These are phyloP conservation scores for Junco hyemalis DNA, from an alignment of 2,113 vertebrate genomes.

Conservation along the genomic window DNA sequence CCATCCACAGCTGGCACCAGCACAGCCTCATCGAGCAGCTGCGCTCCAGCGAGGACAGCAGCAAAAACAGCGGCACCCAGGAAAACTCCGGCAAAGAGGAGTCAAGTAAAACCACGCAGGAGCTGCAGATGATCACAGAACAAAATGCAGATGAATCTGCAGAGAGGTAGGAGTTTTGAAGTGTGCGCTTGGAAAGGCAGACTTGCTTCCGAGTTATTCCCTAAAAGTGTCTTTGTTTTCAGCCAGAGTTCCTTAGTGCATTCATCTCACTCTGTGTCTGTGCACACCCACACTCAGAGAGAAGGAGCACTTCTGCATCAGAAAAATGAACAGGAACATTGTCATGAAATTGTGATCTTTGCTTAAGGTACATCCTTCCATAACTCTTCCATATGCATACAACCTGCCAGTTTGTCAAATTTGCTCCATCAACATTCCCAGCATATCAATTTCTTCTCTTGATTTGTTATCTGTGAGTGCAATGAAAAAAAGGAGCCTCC, in stretches of 20 bases:
- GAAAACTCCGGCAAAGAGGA: slow-evolving; percentile 78
- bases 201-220: neutral
- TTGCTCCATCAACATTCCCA: neutral
- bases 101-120: slow-evolving; percentile 66
- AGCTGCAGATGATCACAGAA: slow-evolving; percentile 80
- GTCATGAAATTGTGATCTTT: neutral
- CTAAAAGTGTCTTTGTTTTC: neutral
- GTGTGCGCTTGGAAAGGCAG: neutral
- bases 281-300: slow-evolving; percentile 5
- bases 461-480: neutral
- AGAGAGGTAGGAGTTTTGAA: slow-evolving; percentile 84
- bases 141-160: slow-evolving; percentile 78
- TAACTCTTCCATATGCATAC: neutral
- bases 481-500: neutral
- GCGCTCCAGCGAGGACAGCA: slow-evolving; percentile 77
- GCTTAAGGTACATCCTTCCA: neutral
- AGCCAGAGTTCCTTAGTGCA: neutral
- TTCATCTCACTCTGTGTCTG: neutral
- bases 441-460: neutral
- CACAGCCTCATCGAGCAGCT: slow-evolving; percentile 83
- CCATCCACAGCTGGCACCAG: slow-evolving; percentile 83
- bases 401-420: neutral
- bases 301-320: neutral
- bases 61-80: slow-evolving; percentile 72
- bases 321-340: neutral